Conservation (phyloP, 2,113 vertebrate genomes). For the Pan paniscus region DNA sequence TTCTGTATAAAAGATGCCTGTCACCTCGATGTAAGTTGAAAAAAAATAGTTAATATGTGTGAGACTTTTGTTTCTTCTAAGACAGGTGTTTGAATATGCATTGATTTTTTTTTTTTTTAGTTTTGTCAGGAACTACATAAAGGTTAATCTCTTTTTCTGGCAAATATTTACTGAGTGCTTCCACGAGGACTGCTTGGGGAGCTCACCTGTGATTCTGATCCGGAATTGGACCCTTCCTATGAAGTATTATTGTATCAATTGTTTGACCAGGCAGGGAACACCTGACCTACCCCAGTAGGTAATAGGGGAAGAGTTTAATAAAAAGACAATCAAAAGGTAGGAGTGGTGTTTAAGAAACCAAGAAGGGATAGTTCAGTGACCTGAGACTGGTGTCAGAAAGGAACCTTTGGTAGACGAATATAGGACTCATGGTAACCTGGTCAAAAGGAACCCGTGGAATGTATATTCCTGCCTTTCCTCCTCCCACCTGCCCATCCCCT, state of each 20-base stretch:
- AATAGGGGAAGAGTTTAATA: rapidly evolving
- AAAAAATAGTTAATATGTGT: background rate
- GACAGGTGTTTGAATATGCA: conserved; percentile 6
- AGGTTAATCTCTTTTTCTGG: conserved; percentile 55
- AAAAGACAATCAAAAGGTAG: background rate
- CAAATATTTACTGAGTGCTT: conserved; percentile 20
- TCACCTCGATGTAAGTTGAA: background rate
- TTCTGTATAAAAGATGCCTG: background rate
- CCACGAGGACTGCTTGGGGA: background rate
- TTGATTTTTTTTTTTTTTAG: background rate
- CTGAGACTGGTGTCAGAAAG: background rate
- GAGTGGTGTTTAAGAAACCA: background rate
- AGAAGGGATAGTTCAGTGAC: no score
- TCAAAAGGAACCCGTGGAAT: background rate
- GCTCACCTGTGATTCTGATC: background rate
- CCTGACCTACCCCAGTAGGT: background rate
- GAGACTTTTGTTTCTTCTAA: background rate
- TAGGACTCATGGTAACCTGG: rapidly evolving
- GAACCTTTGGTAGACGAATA: background rate
- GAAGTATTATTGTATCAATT: no score
- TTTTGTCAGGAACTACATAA: conserved; percentile 44
- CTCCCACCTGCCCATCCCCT: background rate
- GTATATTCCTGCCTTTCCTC: rapidly evolving
- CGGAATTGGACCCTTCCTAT: background rate
- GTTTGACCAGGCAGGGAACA: background rate